A percentile compares a stretch with the other conserved stretches of the same genome.
These are phyloP conservation scores for Nysson spinosus DNA, from an alignment of 2,888 invertebrate genomes.

Conservation along the genomic window DNA sequence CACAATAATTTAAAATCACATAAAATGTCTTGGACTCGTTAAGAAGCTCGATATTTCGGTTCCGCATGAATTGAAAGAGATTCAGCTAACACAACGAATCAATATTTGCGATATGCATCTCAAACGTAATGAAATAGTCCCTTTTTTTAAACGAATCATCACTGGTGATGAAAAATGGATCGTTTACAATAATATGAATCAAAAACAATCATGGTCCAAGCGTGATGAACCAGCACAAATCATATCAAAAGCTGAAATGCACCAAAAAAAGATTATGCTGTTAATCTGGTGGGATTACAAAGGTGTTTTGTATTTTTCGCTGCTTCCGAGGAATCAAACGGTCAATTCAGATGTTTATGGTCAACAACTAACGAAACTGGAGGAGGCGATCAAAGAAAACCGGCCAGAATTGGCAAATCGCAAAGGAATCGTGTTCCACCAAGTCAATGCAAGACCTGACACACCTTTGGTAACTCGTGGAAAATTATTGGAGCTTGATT, in stretches of 20 bases:
- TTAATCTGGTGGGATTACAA: slow-evolving; percentile 42
- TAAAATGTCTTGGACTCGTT: slow-evolving; percentile 23
- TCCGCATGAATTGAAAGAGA: slow-evolving; percentile 21
- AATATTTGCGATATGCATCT: slow-evolving; percentile 3
- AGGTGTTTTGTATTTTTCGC: slow-evolving; percentile 3
- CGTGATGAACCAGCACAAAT: slow-evolving; percentile 35
- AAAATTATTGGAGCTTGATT: slow-evolving; percentile 7
- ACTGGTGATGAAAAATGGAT: slow-evolving; percentile 45
- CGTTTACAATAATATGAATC: slow-evolving; percentile 8
- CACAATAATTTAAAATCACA: slow-evolving; percentile 29
- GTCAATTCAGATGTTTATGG: slow-evolving; percentile 30
- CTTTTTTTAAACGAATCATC: slow-evolving; percentile 7
- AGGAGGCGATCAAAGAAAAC: slow-evolving; percentile 46
- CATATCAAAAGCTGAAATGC: slow-evolving; percentile 51
- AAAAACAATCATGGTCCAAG: slow-evolving; percentile 36
- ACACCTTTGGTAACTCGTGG: slow-evolving; percentile 1
- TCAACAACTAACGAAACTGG: slow-evolving; percentile 51
- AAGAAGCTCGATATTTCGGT: slow-evolving; percentile 27
- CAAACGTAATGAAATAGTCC: slow-evolving; percentile 5
- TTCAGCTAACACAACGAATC: slow-evolving; percentile 12
- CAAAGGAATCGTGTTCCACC: slow-evolving; percentile 11
- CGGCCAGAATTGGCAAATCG: slow-evolving; percentile 29
- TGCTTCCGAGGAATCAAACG: slow-evolving; percentile 20
- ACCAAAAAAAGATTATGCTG: slow-evolving; percentile 48
- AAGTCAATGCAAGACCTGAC: slow-evolving; percentile 9